These are phyloP conservation scores for Dilophus febrilis DNA, from an alignment of 2,888 invertebrate genomes.

Conservation along the genomic window DNA sequence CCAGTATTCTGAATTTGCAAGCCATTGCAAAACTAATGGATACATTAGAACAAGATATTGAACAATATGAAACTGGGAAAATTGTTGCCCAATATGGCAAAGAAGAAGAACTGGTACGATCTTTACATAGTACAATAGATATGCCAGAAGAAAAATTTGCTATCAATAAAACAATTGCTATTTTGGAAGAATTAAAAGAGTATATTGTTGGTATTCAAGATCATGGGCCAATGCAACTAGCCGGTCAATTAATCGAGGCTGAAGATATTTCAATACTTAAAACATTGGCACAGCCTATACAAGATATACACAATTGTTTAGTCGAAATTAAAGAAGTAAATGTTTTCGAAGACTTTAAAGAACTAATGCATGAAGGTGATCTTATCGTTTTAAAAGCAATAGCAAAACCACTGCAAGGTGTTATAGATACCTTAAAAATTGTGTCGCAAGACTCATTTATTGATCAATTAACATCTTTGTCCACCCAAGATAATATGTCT, in stretches of 20 bases:
- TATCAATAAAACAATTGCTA: constrained; percentile 9
- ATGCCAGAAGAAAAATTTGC: not conserved
- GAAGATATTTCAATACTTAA: constrained; percentile 17
- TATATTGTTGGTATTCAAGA: constrained; percentile 19
- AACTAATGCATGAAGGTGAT: constrained; percentile 8
- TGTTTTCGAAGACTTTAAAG: constrained; percentile 13
- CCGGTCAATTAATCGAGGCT: constrained; percentile 13
- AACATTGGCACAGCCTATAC: constrained; percentile 19
- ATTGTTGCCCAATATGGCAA: not conserved
- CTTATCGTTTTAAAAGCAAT: constrained; percentile 2
- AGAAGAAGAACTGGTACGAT: not conserved
- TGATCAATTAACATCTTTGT: constrained; percentile 1
- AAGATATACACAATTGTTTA: constrained; percentile 22
- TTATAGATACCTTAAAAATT: constrained; percentile 1
- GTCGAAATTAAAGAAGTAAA: constrained; percentile 21
- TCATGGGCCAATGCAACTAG: constrained; percentile 10
- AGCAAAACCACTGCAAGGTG: constrained; percentile 2
- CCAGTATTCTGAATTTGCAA: constrained; percentile 18
- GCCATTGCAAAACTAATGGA: constrained; percentile 21
- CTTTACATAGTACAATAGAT: not conserved
- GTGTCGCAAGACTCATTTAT: not conserved
- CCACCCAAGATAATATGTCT: constrained; percentile 12
- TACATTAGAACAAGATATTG: constrained; percentile 23
- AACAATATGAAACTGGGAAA: constrained; percentile 18
- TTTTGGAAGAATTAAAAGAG: constrained; percentile 24